These are phyloP conservation scores for Danionella cerebrum DNA, from an alignment of 2,113 vertebrate species.

Conservation along the genomic window DNA sequence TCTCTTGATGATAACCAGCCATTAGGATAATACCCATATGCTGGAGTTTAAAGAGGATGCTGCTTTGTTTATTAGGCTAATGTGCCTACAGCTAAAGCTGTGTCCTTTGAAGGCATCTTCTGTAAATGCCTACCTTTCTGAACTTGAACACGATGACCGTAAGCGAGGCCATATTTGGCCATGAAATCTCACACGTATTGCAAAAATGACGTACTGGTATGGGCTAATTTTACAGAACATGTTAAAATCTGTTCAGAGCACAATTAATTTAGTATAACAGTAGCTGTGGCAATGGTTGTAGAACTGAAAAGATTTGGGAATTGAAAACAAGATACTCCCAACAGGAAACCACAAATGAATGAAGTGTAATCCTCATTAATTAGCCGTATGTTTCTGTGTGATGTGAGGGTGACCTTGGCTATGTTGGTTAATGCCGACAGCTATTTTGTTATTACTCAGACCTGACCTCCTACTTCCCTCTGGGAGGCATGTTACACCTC, in stretches of 20 bases:
- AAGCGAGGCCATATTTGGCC: not conserved
- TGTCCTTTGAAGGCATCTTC: not conserved
- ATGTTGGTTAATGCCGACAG: conserved; percentile 53
- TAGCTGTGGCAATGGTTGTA: too few species aligned
- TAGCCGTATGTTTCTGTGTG: conserved; percentile 21
- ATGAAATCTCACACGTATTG: not conserved
- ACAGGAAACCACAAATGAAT: not conserved
- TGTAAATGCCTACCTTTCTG: not conserved
- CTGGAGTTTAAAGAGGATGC: too few species aligned
- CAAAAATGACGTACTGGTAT: not conserved
- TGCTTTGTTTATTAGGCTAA: too few species aligned
- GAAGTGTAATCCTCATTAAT: conserved; percentile 22
- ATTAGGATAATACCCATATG: too few species aligned
- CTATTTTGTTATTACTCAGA: conserved; percentile 62
- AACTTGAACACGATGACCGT: not conserved
- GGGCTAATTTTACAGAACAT: not conserved
- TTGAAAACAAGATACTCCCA: not conserved
- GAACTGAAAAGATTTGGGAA: not conserved
- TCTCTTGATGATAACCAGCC: too few species aligned
- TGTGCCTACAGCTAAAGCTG: too few species aligned
- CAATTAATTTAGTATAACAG: too few species aligned
- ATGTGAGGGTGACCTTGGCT: conserved; percentile 62
- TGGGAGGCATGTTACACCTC: conserved; percentile 62
- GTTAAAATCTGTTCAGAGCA: not conserved
- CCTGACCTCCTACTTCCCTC: conserved; percentile 32